Percentiles rank a stretch among this genome's conserved stretches.
Conservation (phyloP, 1,140 invertebrate genomes). For the Camponotus pennsylvanicus region DNA sequence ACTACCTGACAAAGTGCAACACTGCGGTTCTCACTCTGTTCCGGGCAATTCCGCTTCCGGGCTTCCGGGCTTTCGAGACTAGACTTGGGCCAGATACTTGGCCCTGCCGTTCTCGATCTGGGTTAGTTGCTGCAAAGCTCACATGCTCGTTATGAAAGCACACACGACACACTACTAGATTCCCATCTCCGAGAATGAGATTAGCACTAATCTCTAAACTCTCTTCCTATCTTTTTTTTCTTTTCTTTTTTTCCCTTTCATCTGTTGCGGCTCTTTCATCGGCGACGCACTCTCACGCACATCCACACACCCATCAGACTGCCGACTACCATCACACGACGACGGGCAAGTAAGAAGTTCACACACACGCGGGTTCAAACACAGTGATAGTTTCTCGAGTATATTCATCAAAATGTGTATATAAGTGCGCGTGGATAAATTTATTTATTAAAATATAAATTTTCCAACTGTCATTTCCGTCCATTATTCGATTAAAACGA, state of each 20-base stretch:
- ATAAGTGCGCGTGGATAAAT: neutral
- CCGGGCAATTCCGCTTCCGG: slow-evolving; percentile 70
- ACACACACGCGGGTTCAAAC: slow-evolving; percentile 69
- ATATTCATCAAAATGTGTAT: slow-evolving; percentile 1
- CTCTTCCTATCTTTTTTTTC: slow-evolving; percentile 39
- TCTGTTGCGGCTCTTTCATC: slow-evolving; percentile 53
- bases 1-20: slow-evolving; percentile 76
- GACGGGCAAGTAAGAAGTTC: slow-evolving; percentile 64
- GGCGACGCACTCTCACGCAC: slow-evolving; percentile 76
- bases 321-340: slow-evolving; percentile 73
- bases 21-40: slow-evolving; percentile 71
- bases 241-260: slow-evolving; percentile 32
- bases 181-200: slow-evolving; percentile 55
- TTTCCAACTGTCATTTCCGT: neutral
- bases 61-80: slow-evolving; percentile 79
- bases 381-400: slow-evolving; percentile 58
- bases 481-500: neutral
- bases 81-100: slow-evolving; percentile 72
- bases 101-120: slow-evolving; percentile 71
- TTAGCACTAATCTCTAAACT: slow-evolving; percentile 33
- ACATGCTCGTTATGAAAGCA: slow-evolving; percentile 85
- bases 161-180: slow-evolving; percentile 79
- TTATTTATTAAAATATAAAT: neutral
- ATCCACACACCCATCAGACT: slow-evolving; percentile 76
- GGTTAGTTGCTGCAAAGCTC: slow-evolving; percentile 86